Evolutionary conservation across 2,888 invertebrate genomes (phyloP), one percentile per base, ranked within the genome.

Genomic region (Melipona beecheii): DNA sequence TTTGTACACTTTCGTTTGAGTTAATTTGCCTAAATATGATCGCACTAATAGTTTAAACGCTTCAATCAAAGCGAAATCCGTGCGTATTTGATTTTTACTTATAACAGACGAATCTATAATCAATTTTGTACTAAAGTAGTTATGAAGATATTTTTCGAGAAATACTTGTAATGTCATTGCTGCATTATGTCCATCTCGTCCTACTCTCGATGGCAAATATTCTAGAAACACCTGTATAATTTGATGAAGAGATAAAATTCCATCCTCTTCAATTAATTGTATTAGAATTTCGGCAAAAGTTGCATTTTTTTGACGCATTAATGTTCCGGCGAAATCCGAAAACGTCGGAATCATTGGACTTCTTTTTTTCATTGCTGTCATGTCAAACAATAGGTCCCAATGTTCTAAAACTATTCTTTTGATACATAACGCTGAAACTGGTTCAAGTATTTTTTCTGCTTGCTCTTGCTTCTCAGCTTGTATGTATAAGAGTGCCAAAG

Each of bases 131-230:
- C 87, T 87, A 58, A 94, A 93, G 66, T 92, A 93, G 75, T 87
- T 90, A 17, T 92, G 91, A 52, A 94, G 87, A 85, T 94, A 94
- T 58, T 91, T 93, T 78, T 94, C 94, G 31, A 94, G 90, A 77
- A 94, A 94, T 9, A 92, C 85, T 83, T 94, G 94, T 50, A 94
- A 84, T 4, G 93, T 92, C 87, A 95, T 90, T 9, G 94, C 93
- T 4, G 94, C 94, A 52, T 93, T 92, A 62, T 94, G 93, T 4
- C 94, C 94, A 65, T 94, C 95, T 91, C 95, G 90, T 4, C 96
- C 96, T 54, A 96, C 96, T 88, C 96, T 95, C n/a, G 96, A 96
- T 9, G 97, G 96, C 80, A 97, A 94, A 91, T 96, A 97, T 83
- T 96, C 96, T 78, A 97, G 92, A 90, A 96, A 97, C 19, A 96